These are phyloP conservation scores for Centropristis striata DNA, from an alignment of 2,113 vertebrate species.

Conservation along the genomic window DNA sequence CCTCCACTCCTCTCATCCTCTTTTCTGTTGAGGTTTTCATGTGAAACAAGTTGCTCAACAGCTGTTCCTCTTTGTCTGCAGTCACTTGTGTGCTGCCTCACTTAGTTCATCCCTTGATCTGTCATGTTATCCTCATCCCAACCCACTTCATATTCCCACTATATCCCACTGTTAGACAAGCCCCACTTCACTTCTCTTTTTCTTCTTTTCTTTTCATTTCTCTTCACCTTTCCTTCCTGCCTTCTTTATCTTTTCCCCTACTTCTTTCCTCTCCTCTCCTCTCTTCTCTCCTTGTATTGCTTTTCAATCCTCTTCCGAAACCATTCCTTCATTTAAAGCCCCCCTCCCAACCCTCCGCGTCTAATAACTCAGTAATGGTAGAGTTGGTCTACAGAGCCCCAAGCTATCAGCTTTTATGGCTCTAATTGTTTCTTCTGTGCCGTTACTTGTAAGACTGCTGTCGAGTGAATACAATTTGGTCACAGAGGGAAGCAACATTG, in stretches of 20 bases:
- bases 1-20: not conserved
- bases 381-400: slow-evolving; percentile 67
- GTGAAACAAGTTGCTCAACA: slow-evolving; percentile 60
- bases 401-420: slow-evolving; percentile 71
- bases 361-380: slow-evolving; percentile 75
- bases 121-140: slow-evolving; percentile 57
- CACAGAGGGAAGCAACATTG: slow-evolving; percentile 65
- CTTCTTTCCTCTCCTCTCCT: slow-evolving; percentile 4
- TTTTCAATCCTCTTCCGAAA: slow-evolving; percentile 28
- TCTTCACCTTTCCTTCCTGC: slow-evolving; percentile 23
- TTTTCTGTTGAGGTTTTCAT: slow-evolving; percentile 39
- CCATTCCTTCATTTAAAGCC: slow-evolving; percentile 39
- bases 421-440: slow-evolving; percentile 82
- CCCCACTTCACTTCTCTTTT: not conserved
- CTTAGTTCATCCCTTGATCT: slow-evolving; percentile 66
- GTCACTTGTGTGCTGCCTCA: slow-evolving; percentile 56
- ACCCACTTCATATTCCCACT: slow-evolving; percentile 38
- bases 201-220: slow-evolving; percentile 2
- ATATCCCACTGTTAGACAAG: slow-evolving; percentile 47
- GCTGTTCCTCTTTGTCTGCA: slow-evolving; percentile 62
- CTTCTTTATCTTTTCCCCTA: not conserved
- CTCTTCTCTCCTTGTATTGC: not conserved
- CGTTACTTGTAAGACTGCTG: slow-evolving; percentile 67
- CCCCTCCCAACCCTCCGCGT: slow-evolving; percentile 6
- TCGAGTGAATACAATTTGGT: slow-evolving; percentile 76